Evolutionary conservation across 2,797 vertebrate genomes (phyloP), one percentile per base, ranked within the genome.

Genomic region (Pteronotus mesoamericanus): DNA sequence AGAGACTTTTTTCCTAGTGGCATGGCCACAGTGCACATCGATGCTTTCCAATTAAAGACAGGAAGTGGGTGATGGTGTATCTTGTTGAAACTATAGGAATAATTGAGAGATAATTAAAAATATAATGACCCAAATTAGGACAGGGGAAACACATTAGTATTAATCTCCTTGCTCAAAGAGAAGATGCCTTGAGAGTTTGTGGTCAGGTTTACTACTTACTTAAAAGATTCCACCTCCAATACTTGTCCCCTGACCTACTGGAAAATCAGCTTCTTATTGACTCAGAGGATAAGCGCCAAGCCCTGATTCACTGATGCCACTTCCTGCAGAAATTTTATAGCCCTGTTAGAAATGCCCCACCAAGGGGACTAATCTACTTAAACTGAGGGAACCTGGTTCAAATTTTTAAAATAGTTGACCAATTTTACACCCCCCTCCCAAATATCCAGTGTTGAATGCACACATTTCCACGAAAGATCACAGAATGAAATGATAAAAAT

Each of bases 101-200:
- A 79, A 75, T 15, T 75, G 57, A 89, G 32, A 71, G 46, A 48
- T 46, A 86, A 86, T 89, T 87, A 53, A 71, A 83, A 85, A 66
- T 68, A 37, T 19, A 71, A 59, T 15, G 39, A 84, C 64, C 59
- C 57, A 61, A 51, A 80, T 2, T 64, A 24, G 61, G 61, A 61
- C 55, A 9, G 16, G 92, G 61, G 69, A 91, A 68, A 46, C 24
- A 61, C 21, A 0, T 19, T 46, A 59, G 12, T 51, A 37, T 48
- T 72, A 32, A 22, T 34, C 24, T 89, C 48, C 78, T 85, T 34
- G 19, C 37, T 32, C 57, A 64, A 34, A 87, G 21, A 42, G 26
- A 74, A 10, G 34, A 32, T 51, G 1, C 29, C 44, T 3, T 14
- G 72, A 71, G 79, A 84, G 46, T 84, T 16, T 72, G 44, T 8